Evolutionary conservation across 2,888 invertebrate genomes (phyloP).

Genomic region (Chaetogeoica ovagalla): DNA sequence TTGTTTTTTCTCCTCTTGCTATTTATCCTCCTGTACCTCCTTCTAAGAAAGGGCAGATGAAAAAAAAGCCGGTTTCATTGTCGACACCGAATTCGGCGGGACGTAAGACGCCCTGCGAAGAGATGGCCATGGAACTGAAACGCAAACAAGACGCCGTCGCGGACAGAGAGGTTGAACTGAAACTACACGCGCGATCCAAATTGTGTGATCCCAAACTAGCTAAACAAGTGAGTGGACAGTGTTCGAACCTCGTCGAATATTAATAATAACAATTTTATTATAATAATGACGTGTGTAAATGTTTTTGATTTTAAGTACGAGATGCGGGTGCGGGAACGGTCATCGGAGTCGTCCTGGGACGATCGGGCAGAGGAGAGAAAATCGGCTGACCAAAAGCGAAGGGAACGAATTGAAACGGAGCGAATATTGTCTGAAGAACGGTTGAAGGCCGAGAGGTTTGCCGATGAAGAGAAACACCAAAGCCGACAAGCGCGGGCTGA

Average conservation of each 20-base stretch:
- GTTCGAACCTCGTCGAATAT: no score
- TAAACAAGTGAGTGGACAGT: constrained; percentile 20
- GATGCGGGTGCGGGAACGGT: constrained; percentile 27
- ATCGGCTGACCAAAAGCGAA: not conserved
- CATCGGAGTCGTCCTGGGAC: constrained; percentile 40
- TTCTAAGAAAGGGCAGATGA: constrained; percentile 39
- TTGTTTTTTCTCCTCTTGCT: not conserved
- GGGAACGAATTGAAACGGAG: not conserved
- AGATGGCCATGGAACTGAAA: constrained; percentile 45
- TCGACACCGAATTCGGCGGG: constrained; percentile 31
- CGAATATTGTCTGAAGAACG: constrained; percentile 11
- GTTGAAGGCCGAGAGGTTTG: not conserved
- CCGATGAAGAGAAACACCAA: constrained; percentile 15
- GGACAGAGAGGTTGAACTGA: constrained; percentile 36
- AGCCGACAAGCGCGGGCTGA: not conserved
- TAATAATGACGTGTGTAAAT: not conserved
- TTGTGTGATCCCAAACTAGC: constrained; percentile 37
- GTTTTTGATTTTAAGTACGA: constrained; percentile 11
- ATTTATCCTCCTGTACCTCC: no score
- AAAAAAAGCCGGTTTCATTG: constrained; percentile 36
- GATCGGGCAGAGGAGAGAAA: constrained; percentile 32
- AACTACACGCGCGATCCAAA: constrained; percentile 27
- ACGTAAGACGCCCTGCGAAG: constrained; percentile 31
- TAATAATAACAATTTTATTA: no score
- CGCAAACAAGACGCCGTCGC: constrained; percentile 37